A percentile compares a stretch with the other conserved stretches of the same genome.
Evolutionary conservation across 2,113 vertebrate species (phyloP).

Genomic region (Mohoua ochrocephala): DNA sequence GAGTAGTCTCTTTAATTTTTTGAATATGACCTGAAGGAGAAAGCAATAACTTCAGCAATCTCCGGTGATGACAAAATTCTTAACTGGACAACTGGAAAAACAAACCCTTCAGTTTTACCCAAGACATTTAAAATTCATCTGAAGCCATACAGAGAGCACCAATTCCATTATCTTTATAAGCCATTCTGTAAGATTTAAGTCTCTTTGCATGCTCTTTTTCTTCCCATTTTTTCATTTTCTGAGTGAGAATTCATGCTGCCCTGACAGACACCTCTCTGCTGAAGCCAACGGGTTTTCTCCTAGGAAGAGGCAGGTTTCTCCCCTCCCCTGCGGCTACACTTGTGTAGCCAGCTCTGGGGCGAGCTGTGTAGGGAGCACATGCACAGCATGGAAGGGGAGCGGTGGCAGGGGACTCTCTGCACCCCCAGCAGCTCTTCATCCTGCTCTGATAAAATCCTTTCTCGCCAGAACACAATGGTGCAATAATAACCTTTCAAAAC

Average conservation of each 20-base stretch:
- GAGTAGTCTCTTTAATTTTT: conserved; percentile 30
- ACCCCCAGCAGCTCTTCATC: background rate
- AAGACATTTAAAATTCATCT: background rate
- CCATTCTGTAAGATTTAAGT: background rate
- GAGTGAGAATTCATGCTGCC: background rate
- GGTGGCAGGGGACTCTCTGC: background rate
- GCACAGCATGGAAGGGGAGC: background rate
- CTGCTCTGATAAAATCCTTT: background rate
- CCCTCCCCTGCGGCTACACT: background rate
- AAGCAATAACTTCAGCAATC: background rate
- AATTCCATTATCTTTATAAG: background rate
- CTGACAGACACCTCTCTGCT: background rate
- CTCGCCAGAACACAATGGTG: background rate
- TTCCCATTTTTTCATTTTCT: background rate
- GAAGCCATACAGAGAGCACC: background rate
- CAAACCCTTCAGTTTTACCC: background rate
- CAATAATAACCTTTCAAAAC: conserved; percentile 34
- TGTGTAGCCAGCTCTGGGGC: background rate
- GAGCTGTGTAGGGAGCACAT: background rate
- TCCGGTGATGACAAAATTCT: background rate
- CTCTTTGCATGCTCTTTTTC: background rate
- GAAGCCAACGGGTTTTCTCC: background rate
- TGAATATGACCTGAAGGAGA: background rate
- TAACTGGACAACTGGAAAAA: background rate
- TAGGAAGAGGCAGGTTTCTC: background rate